phyloP scores from a whole-genome alignment of 2,113 vertebrate genomes.

The Sakesphorus luctuosus region DNA sequence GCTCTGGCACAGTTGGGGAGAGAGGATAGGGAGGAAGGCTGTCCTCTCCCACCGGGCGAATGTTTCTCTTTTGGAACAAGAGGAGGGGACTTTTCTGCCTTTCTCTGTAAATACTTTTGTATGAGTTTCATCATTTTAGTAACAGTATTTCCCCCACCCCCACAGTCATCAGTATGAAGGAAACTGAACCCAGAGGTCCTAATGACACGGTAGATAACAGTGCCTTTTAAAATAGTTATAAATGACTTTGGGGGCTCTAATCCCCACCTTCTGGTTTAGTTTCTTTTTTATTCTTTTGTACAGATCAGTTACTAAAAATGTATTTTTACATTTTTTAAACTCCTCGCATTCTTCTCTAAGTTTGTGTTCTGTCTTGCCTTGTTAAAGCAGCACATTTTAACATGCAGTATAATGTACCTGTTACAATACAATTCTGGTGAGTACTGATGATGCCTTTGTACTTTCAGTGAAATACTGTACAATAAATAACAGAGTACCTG shows the following conservation, averaged over 20 bases:
- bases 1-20: background rate
- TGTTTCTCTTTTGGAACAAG: conserved; percentile 65
- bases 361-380: conserved; percentile 56
- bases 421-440: conserved; percentile 71
- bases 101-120: conserved; percentile 77
- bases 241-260: conserved; percentile 53
- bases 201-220: conserved; percentile 64
- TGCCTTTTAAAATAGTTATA: conserved; percentile 56
- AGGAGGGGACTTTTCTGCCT: conserved; percentile 66
- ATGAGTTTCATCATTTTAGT: conserved; percentile 65
- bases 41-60: conserved; percentile 21
- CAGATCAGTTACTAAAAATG: conserved; percentile 63
- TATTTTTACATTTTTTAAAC: conserved; percentile 41
- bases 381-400: conserved; percentile 52
- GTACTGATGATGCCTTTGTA: conserved; percentile 78
- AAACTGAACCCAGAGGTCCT: conserved; percentile 70
- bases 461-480: conserved; percentile 75
- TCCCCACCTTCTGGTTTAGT: conserved; percentile 25
- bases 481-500: conserved; percentile 80
- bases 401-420: conserved; percentile 45
- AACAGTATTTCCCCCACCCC: conserved; percentile 69
- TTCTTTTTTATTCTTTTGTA: conserved; percentile 47
- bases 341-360: background rate
- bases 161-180: conserved; percentile 78
- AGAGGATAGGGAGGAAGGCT: conserved; percentile 14